Conservation (phyloP, 2,113 vertebrate genomes). For the Thamnaconus septentrionalis region DNA sequence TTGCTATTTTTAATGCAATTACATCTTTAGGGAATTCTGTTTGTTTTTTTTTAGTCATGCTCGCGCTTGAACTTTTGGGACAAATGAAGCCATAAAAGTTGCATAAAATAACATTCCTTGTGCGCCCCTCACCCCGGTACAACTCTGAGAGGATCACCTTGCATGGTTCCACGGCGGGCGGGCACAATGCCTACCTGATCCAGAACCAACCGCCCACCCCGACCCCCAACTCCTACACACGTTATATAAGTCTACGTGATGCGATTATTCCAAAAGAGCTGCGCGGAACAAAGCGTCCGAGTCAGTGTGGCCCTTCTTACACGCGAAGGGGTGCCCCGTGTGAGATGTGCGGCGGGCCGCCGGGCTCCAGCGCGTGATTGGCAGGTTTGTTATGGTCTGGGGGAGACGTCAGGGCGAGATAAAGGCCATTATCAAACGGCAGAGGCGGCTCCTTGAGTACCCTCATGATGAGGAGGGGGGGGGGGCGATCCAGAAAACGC, state of each 20-base stretch:
- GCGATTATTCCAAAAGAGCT: constrained; percentile 55
- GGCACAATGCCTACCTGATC: no score
- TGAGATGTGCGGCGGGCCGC: neutral
- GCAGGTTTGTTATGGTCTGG: constrained; percentile 3
- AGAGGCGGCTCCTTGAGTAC: constrained; percentile 6
- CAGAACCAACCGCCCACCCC: no score
- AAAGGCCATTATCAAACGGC: constrained; percentile 8
- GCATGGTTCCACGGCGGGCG: no score
- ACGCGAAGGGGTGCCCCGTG: neutral
- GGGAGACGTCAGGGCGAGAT: constrained; percentile 1
- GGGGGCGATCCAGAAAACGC: neutral
- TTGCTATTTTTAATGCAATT: no score
- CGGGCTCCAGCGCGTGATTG: neutral
- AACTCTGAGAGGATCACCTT: no score
- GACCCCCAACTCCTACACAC: no score
- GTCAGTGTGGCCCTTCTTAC: constrained; percentile 16
- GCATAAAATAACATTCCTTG: no score
- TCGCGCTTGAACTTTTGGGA: no score
- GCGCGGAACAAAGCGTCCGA: constrained; percentile 44
- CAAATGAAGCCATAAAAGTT: no score
- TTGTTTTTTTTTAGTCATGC: no score
- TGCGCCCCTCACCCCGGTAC: no score
- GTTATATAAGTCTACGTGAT: constrained; percentile 49
- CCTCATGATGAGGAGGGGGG: constrained; percentile 4
- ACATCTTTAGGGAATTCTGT: no score